Evolutionary conservation across 2,888 invertebrate genomes (phyloP).

Genomic region (Synergus gifuensis): DNA sequence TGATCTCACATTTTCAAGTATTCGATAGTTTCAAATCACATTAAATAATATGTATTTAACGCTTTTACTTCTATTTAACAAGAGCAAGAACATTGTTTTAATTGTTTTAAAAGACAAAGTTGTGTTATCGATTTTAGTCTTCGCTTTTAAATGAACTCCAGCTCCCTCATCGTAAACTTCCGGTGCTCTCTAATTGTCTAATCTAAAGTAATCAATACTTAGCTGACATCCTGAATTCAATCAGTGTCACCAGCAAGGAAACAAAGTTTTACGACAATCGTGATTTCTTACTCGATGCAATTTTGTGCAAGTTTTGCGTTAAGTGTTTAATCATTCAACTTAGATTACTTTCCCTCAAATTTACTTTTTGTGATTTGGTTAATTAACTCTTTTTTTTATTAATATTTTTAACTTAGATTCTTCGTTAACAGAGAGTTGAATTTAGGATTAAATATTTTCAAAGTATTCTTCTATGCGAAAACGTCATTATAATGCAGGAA

Average conservation of each 20-base stretch:
- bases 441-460: not conserved
- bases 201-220: conserved; percentile 65
- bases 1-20: not conserved
- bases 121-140: not conserved
- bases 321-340: conserved; percentile 56
- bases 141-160: conserved; percentile 26
- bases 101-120: not conserved
- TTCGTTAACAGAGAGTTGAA: not conserved
- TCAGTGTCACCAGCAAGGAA: conserved; percentile 64
- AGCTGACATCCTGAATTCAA: conserved; percentile 59
- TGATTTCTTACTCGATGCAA: conserved; percentile 28
- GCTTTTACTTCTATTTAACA: not conserved
- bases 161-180: conserved; percentile 20
- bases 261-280: conserved; percentile 31
- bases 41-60: not conserved
- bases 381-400: not conserved
- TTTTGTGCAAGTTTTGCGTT: conserved; percentile 33
- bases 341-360: conserved; percentile 60
- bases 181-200: conserved; percentile 50
- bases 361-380: not conserved
- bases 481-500: conserved; percentile 11
- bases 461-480: not conserved
- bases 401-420: not conserved
- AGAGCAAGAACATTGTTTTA: not conserved
- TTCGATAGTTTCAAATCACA: not conserved